phyloP scores from a whole-genome alignment of 53 echinoderm and acorn worm genomes.

The Pentamera pediparva region DNA sequence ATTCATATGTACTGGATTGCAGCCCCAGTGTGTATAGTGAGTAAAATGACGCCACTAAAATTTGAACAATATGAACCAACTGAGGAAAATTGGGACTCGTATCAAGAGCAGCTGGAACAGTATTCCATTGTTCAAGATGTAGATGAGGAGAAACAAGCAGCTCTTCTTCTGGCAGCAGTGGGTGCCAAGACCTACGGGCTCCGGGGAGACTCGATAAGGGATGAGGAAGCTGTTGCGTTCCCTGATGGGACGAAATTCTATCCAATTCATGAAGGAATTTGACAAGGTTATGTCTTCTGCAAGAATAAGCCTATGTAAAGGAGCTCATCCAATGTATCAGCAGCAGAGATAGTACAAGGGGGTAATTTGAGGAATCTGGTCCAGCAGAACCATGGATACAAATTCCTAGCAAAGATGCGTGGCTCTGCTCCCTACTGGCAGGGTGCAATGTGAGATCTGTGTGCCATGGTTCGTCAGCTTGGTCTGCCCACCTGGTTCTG shows the following conservation, averaged over 20 bases:
- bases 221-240: background rate
- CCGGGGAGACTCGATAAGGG: no score
- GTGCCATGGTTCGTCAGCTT: slow-evolving; percentile 56
- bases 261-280: background rate
- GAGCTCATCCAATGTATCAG: no score
- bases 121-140: background rate
- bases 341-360: no score
- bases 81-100: background rate
- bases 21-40: no score
- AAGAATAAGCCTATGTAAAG: no score
- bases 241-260: background rate
- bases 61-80: background rate
- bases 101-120: background rate
- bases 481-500: slow-evolving; percentile 58
- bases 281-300: background rate
- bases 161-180: background rate
- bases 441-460: slow-evolving; percentile 46
- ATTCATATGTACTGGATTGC: no score
- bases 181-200: background rate
- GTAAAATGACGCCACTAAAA: no score
- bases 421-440: slow-evolving; percentile 65
- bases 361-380: slow-evolving; percentile 38
- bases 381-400: slow-evolving; percentile 36
- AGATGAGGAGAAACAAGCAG: background rate
- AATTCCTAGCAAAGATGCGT: slow-evolving; percentile 51